These are phyloP conservation scores for Hippocampus guttulatus DNA, from an alignment of 2,113 vertebrate genomes.

Conservation along the genomic window DNA sequence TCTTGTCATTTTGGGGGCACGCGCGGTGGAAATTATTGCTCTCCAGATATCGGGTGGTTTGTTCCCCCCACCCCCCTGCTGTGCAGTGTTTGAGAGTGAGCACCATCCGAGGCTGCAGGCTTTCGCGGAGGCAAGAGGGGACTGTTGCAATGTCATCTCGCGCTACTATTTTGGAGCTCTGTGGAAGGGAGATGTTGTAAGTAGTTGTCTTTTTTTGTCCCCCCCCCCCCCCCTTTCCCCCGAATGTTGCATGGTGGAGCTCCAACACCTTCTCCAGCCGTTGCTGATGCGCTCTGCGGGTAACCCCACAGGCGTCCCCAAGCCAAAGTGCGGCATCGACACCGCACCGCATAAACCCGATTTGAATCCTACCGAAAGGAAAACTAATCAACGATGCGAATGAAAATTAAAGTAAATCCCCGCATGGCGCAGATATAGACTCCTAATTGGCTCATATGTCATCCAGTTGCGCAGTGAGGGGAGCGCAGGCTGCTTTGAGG, in stretches of 20 bases:
- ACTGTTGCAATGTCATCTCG: slow-evolving; percentile 76
- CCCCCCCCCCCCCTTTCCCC: not conserved
- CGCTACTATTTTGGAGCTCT: slow-evolving; percentile 76
- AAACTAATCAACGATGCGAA: not conserved
- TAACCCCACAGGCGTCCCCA: slow-evolving; percentile 49
- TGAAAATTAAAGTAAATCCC: not conserved
- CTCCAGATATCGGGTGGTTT: slow-evolving; percentile 38
- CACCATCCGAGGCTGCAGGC: slow-evolving; percentile 54
- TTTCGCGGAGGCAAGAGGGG: slow-evolving; percentile 53
- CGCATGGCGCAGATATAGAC: not conserved
- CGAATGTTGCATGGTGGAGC: slow-evolving; percentile 13
- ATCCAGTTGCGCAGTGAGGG: slow-evolving; percentile 50
- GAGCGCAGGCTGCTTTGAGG: slow-evolving; percentile 36
- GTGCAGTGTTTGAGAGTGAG: slow-evolving; percentile 44
- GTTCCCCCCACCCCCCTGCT: slow-evolving; percentile 23
- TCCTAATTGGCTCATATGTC: slow-evolving; percentile 24
- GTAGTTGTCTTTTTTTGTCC: slow-evolving; percentile 62
- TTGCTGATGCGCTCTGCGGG: slow-evolving; percentile 25
- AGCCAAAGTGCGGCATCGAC: slow-evolving; percentile 59
- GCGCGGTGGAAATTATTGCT: slow-evolving; percentile 55
- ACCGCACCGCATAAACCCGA: not conserved
- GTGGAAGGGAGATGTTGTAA: slow-evolving; percentile 93
- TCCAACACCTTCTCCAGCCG: slow-evolving; percentile 4
- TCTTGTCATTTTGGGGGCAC: slow-evolving; percentile 26
- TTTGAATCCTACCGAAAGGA: not conserved